These are phyloP conservation scores for Aleiodes testaceus DNA, from an alignment of 2,888 invertebrate genomes.

Conservation along the genomic window DNA sequence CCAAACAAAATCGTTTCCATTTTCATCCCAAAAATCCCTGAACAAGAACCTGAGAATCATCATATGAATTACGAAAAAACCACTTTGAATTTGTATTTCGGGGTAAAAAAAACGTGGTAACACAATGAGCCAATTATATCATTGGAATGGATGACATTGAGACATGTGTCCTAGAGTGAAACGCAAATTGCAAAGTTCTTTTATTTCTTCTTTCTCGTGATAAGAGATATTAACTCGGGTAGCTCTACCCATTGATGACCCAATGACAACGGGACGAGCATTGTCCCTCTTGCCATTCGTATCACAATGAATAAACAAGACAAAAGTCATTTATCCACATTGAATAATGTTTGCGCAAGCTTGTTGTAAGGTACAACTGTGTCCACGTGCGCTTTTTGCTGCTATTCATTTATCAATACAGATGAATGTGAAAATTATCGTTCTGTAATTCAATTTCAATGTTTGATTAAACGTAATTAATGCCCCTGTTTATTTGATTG, in stretches of 20 bases:
- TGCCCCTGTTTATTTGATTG: too few species aligned
- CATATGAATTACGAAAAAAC: too few species aligned
- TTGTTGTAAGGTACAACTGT: background rate
- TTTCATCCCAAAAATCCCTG: too few species aligned
- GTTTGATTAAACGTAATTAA: too few species aligned
- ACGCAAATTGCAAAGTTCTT: background rate
- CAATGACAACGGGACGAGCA: conserved; percentile 1
- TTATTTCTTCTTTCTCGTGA: conserved; percentile 11
- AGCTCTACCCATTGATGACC: conserved; percentile 4
- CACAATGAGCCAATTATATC: conserved; percentile 17
- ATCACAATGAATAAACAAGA: conserved; percentile 13
- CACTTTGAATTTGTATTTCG: background rate
- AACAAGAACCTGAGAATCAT: background rate
- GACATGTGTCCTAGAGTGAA: conserved; percentile 10
- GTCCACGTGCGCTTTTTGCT: background rate
- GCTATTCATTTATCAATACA: background rate
- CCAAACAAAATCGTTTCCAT: too few species aligned
- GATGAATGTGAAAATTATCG: too few species aligned
- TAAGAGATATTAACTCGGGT: background rate
- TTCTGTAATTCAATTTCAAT: too few species aligned
- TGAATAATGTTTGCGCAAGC: conserved; percentile 5
- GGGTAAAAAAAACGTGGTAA: conserved; percentile 1
- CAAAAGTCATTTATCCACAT: conserved; percentile 14
- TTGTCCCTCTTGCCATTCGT: conserved; percentile 19
- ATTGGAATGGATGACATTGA: conserved; percentile 25